Percentiles rank a stretch among this genome's conserved stretches.
phyloP scores from a whole-genome alignment of 1,140 invertebrate species.

The Drosophila obscura region DNA sequence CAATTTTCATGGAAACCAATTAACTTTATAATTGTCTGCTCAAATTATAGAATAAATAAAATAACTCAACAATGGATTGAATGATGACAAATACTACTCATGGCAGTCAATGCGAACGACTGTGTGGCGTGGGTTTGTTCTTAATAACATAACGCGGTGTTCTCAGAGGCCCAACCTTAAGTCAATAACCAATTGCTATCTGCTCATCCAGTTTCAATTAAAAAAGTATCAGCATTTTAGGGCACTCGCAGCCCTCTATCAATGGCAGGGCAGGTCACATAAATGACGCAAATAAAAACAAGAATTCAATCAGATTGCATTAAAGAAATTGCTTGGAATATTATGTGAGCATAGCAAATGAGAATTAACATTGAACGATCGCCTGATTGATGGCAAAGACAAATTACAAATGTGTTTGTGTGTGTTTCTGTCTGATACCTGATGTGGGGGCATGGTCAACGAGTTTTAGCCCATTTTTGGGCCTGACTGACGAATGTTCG shows the following conservation, averaged over 20 bases:
- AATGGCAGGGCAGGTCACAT: conserved; percentile 12
- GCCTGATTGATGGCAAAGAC: conserved; percentile 46
- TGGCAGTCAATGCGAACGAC: conserved; percentile 17
- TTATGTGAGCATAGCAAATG: conserved; percentile 38
- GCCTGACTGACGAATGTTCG: conserved; percentile 48
- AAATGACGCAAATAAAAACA: conserved; percentile 53
- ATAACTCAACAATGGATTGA: background rate
- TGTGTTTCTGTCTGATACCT: background rate
- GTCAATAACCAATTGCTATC: conserved; percentile 30
- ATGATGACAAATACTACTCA: conserved; percentile 34
- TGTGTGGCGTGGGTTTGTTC: conserved; percentile 19
- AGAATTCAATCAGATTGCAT: conserved; percentile 50
- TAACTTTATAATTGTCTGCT: conserved; percentile 21
- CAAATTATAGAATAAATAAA: conserved; percentile 16
- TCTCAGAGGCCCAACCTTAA: conserved; percentile 6
- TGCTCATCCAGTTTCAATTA: conserved; percentile 40
- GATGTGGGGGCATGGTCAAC: conserved; percentile 60
- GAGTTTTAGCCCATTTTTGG: conserved; percentile 71
- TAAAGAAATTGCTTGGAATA: conserved; percentile 40
- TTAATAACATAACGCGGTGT: conserved; percentile 18
- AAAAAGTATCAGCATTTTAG: conserved; percentile 1
- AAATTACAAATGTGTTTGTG: conserved; percentile 40
- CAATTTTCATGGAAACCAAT: conserved; percentile 13
- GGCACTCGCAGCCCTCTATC: background rate
- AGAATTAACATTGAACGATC: conserved; percentile 42